Conservation (phyloP, 2,888 invertebrate species). For the Pterostichus madidus region DNA sequence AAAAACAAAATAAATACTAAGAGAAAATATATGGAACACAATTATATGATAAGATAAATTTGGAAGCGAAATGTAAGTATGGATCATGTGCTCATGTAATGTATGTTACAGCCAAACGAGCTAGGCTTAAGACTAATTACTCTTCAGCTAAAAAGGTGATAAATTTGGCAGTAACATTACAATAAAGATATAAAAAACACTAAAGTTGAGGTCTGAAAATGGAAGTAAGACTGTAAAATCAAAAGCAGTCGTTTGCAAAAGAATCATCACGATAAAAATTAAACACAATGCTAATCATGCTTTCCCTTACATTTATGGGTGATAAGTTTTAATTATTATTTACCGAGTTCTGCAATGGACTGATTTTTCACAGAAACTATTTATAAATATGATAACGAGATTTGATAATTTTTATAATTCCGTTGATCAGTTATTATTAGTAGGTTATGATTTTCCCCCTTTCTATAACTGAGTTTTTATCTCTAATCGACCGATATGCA, state of each 20-base stretch:
- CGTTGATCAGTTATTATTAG: too few relatives aligned
- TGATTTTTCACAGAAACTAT: too few relatives aligned
- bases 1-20: constrained; percentile 30
- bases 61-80: constrained; percentile 44
- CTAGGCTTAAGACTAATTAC: background rate
- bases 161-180: constrained; percentile 46
- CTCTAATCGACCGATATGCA: too few relatives aligned
- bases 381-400: too few relatives aligned
- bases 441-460: too few relatives aligned
- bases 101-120: constrained; percentile 50
- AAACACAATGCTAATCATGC: constrained; percentile 7
- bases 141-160: background rate
- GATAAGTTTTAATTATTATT: too few relatives aligned
- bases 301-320: background rate
- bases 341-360: too few relatives aligned
- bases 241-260: constrained; percentile 13
- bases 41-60: constrained; percentile 58
- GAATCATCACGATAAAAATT: constrained; percentile 21
- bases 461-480: too few relatives aligned
- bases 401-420: too few relatives aligned
- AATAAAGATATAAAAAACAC: constrained; percentile 24
- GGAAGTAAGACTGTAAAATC: constrained; percentile 13
- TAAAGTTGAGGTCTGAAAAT: constrained; percentile 15
- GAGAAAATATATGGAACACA: constrained; percentile 59
- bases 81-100: constrained; percentile 25